Base-by-base conservation (phyloP, 2,888 invertebrate species). In the Mimachlamys varia region DNA sequence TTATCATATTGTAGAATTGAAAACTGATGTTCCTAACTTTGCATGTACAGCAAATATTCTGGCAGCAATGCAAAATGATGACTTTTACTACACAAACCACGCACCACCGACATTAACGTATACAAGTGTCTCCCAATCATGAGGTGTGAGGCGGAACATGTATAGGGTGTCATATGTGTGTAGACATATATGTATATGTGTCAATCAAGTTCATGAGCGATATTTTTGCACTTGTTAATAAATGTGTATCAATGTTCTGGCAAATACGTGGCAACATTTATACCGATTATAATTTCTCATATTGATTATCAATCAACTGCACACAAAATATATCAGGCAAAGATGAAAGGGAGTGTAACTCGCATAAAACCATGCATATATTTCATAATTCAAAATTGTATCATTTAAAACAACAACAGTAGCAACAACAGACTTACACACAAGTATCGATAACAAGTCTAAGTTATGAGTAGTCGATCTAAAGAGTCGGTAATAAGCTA, bases 21-120 rank as follows among this genome's bases (percentile, higher is more conserved):
- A 76, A 76, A 76, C 76, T 76, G 76, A 76, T 76, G 76, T 76
- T 76, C 76, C 76, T 76, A 76, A 76, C 27, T 76, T 76, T 76
- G 76, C 76, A 76, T 76, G 76, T 76, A 76, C 76, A 76, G 76
- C 76, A 76, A 76, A 76, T 76, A 76, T 76, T 76, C 76, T 76
- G 76, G 76, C 76, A 76, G 76, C 76, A 33, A 76, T 76, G 27
- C 33, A 76, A 76, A 12, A 76, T 27, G 76, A 76, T 76, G 76
- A 76, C 58, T 19, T 22, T n/a, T 58, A 19, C 19, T 58, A 58
- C 33, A 76, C 33, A 76, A 17, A 27, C 33, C 76, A 76, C 76
- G 27, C 33, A 76, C 22, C 58, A 58, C 58, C 22, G 58, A 58
- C 53, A 53, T 13, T 53, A 12, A 53, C 19, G 12, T 58, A 58